These are phyloP conservation scores for Eumeta japonica DNA, from an alignment of 1,140 invertebrate genomes.

Conservation along the genomic window DNA sequence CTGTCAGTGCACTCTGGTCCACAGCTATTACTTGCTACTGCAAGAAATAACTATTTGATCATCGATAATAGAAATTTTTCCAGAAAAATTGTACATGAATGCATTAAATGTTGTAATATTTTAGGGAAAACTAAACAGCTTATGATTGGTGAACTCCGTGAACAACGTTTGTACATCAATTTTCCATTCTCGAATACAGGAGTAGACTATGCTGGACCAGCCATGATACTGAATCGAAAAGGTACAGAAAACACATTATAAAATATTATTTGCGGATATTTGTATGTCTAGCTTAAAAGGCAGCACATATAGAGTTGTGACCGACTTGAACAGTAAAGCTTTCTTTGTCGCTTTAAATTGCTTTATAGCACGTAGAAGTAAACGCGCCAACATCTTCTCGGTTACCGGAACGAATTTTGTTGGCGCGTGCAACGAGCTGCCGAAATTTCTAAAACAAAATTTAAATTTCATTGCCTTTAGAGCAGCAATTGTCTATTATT, in stretches of 20 bases:
- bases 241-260: too few relatives aligned
- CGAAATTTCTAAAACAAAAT: conserved; percentile 7
- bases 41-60: conserved; percentile 21
- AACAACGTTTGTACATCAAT: not conserved
- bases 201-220: conserved; percentile 6
- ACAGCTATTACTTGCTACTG: conserved; percentile 15
- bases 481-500: conserved; percentile 1
- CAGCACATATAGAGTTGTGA: too few relatives aligned
- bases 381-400: conserved; percentile 4
- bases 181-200: conserved; percentile 4
- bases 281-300: conserved; percentile 9
- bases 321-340: conserved; percentile 4
- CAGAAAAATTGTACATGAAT: conserved; percentile 3
- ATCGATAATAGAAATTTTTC: conserved; percentile 13
- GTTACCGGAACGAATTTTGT: conserved; percentile 7
- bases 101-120: conserved; percentile 8
- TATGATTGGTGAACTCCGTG: conserved; percentile 8
- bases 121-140: conserved; percentile 7
- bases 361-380: conserved; percentile 8
- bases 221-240: too few relatives aligned
- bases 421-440: conserved; percentile 7
- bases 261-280: conserved; percentile 10
- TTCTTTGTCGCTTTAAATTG: conserved; percentile 5
- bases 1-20: conserved; percentile 20
- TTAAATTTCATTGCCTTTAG: not conserved